Conservation (phyloP, 1,140 invertebrate genomes). For the Drosophila nigrodunni region DNA sequence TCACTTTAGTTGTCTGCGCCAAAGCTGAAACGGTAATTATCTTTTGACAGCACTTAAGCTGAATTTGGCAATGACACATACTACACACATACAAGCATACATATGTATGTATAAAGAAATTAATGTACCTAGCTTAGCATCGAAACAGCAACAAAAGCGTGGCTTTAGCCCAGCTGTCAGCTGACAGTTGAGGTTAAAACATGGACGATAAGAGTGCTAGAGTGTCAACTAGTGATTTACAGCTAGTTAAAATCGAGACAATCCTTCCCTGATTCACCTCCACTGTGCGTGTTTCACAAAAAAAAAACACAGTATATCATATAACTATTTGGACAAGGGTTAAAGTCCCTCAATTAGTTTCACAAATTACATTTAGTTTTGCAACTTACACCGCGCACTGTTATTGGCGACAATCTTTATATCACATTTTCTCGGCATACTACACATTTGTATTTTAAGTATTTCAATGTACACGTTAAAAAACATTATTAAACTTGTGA, state of each 20-base stretch:
- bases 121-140: constrained; percentile 34
- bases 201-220: constrained; percentile 66
- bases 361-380: too few relatives aligned
- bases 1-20: constrained; percentile 43
- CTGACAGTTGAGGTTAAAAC: constrained; percentile 70
- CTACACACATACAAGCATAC: too few relatives aligned
- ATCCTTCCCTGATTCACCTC: background rate
- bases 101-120: too few relatives aligned
- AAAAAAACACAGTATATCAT: too few relatives aligned
- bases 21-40: constrained; percentile 75
- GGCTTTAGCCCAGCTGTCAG: constrained; percentile 64
- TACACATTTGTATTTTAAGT: background rate
- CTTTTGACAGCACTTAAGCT: constrained; percentile 80
- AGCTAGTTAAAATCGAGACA: background rate
- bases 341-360: too few relatives aligned
- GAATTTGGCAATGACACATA: constrained; percentile 73
- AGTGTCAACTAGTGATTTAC: constrained; percentile 41
- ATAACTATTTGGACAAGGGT: too few relatives aligned
- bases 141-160: constrained; percentile 55
- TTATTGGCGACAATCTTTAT: too few relatives aligned
- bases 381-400: too few relatives aligned
- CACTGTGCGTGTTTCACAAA: background rate
- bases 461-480: background rate
- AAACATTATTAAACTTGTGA: background rate
- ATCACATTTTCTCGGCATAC: too few relatives aligned